Evolutionary conservation across 2,888 invertebrate species (phyloP), one percentile per base, ranked within the genome.

Genomic region (Hymenopus coronatus): DNA sequence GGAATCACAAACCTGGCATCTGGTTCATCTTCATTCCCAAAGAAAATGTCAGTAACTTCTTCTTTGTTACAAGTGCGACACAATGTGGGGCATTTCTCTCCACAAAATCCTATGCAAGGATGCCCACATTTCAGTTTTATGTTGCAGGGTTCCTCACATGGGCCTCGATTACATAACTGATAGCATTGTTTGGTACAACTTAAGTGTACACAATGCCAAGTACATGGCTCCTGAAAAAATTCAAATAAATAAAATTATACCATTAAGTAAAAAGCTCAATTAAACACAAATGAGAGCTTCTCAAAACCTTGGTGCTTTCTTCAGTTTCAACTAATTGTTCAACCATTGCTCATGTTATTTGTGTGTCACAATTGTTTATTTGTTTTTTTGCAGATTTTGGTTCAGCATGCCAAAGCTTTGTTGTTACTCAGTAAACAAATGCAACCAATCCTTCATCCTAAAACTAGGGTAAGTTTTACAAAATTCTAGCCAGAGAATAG

Each of bases 81-180:
- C 88, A 95, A 91, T 70, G 92, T 92, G 27, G 96, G 96, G 92
- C 96, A 96, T 15, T 94, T 94, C 92, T 97, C 96, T n/a, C 96
- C 96, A 93, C 97, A 97, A 88, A 96, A 94, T 25, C 96, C 96
- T 92, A 95, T 94, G 93, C 96, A 96, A n/a, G 92, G 92, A 93
- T 96, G 96, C 0, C 93, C 93, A 93, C 96, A 97, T 82, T 91
- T 87, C 90, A 94, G 93, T 28, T 28, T 28, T 89, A 91, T 91
- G n/a, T 87, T 25, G 91, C 95, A 95, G 14, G 93, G 92, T 92
- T 92, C 91, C 28, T 90, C 90, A 92, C 95, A 95, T 20, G 95
- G 93, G 82, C 91, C 90, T 7, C 93, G 93, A 88, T 91, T 88
- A 92, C 95, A 95, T 90, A 92, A 91, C 91, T 94, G 92, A 84